Evolutionary conservation across 2,797 vertebrate genomes (phyloP), one percentile per base, ranked within the genome.

Genomic region (Silurus aristotelis): DNA sequence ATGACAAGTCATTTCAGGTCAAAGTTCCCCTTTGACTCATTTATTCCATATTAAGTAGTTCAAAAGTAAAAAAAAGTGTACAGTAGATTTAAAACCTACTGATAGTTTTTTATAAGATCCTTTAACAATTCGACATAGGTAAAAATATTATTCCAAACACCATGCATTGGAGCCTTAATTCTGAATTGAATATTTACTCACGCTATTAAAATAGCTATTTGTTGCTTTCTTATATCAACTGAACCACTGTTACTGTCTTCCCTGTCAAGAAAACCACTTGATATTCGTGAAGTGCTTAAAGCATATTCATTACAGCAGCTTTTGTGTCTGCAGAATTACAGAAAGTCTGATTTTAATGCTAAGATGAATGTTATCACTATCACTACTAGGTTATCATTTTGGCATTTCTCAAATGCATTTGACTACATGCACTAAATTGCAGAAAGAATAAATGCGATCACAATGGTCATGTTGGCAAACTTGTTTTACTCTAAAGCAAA

Each of bases 401-500:
- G 56, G 61, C 13, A 63, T 79, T 79, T 79, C 31, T n/a, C n/a
- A 46, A 67, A 67, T 80, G 60, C 73, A 64, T 68, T 15, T 71
- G 48, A 63, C 68, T 81, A 38, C 71, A 38, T 63, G 15, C 55
- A 52, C 12, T 72, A 43, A 56, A 73, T n/a, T 60, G 14, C 38
- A 48, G 55, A 79, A 83, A 63, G 43, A 55, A 83, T 63, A 78
- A 31, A 71, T 86, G 27, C 25, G 56, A 80, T 22, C 58, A 31
- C 19, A 73, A 48, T 71, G 38, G 48, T 68, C 66, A 80, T 80
- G 82, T 46, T 80, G 56, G 75, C 76, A 64, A 83, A 66, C 67
- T 46, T 80, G 58, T 80, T 83, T 86, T 66, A 86, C 27, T 68
- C 55, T 64, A 71, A 79, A 83, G 43, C 64, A 82, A 78, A 83